Evolutionary conservation across 2,888 invertebrate species (phyloP).

Genomic region (Aphidius colemani): DNA sequence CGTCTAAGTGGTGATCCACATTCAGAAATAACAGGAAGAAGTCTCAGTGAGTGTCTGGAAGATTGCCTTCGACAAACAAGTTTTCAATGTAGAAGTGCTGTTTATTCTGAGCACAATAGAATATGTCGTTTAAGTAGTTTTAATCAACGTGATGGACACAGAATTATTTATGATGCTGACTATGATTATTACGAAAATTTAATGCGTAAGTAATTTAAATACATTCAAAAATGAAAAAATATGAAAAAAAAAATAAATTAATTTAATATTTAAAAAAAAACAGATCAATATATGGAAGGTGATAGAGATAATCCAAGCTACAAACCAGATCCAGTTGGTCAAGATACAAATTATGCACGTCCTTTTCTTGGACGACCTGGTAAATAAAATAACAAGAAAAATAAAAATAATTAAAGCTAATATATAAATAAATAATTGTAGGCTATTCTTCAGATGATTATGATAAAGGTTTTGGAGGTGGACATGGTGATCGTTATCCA

Average conservation of each 20-base stretch:
- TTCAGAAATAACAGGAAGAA: conserved; percentile 85
- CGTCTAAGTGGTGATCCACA: conserved; percentile 86
- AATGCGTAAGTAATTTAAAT: conserved; percentile 89
- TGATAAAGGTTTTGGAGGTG: conserved; percentile 46
- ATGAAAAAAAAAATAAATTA: too few relatives aligned
- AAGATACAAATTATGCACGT: conserved; percentile 60
- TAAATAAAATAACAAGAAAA: conserved; percentile 19
- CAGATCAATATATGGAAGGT: conserved; percentile 59
- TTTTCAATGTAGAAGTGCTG: conserved; percentile 87
- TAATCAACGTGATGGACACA: conserved; percentile 85
- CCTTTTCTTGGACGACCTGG: conserved; percentile 59
- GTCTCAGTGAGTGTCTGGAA: conserved; percentile 87
- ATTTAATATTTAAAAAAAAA: neutral
- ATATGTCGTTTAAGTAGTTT: conserved; percentile 84
- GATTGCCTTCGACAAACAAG: conserved; percentile 88
- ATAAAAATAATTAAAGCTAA: neutral
- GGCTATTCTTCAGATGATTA: conserved; percentile 50
- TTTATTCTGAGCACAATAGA: conserved; percentile 84
- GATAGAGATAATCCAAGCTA: conserved; percentile 53
- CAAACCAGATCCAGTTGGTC: conserved; percentile 61
- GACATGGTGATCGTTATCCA: conserved; percentile 41
- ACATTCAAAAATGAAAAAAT: too few relatives aligned
- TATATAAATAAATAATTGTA: conserved; percentile 20
- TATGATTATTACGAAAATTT: conserved; percentile 93
- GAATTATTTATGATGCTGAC: conserved; percentile 87